Conservation (phyloP, 2,888 invertebrate genomes). For the Coelinius sp. region DNA sequence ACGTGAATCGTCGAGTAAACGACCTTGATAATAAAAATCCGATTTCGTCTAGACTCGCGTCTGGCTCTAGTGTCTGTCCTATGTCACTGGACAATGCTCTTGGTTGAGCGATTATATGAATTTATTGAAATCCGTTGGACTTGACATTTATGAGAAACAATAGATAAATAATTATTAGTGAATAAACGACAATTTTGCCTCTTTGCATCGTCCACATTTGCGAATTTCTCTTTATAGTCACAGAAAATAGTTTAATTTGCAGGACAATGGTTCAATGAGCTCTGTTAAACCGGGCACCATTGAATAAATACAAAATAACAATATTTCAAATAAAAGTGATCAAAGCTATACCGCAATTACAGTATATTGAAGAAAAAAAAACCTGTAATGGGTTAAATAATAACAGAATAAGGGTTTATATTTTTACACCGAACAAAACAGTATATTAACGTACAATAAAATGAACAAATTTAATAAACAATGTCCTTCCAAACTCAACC, state of each 20-base stretch:
- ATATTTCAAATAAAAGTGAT: slow-evolving; percentile 43
- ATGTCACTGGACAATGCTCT: neutral
- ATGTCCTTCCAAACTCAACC: slow-evolving; percentile 69
- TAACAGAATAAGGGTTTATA: slow-evolving; percentile 65
- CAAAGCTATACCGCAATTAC: slow-evolving; percentile 45
- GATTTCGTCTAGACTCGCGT: slow-evolving; percentile 42
- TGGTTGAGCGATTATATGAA: no score
- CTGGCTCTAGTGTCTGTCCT: slow-evolving; percentile 29
- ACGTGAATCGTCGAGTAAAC: no score
- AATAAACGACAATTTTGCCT: neutral
- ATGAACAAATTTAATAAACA: slow-evolving; percentile 61
- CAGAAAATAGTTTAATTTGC: slow-evolving; percentile 9
- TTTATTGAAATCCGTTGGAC: no score
- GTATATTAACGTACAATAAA: slow-evolving; percentile 53
- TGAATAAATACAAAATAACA: slow-evolving; percentile 14
- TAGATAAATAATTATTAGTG: neutral
- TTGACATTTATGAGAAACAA: neutral
- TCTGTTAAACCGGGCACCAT: neutral
- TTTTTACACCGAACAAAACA: slow-evolving; percentile 64
- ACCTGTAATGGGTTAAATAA: no score
- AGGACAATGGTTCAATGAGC: neutral
- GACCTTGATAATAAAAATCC: neutral
- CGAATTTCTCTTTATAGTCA: neutral
- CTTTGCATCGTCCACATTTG: slow-evolving; percentile 15
- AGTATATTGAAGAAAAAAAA: slow-evolving; percentile 39